Conservation (phyloP, 2,113 vertebrate genomes). For the Ginglymostoma cirratum region DNA sequence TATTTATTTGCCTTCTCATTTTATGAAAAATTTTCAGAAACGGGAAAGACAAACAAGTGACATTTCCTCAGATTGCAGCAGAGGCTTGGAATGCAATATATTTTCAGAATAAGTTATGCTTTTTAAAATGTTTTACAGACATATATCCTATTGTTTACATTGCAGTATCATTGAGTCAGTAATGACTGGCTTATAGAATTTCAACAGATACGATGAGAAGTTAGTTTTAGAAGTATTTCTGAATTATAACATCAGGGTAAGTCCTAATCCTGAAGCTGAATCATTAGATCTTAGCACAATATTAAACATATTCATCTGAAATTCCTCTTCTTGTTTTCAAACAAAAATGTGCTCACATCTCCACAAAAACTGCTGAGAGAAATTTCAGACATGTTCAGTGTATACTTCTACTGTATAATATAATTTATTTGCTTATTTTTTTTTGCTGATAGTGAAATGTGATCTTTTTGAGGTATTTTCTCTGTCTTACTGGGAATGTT, state of each 20-base stretch:
- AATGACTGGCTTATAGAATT: neutral
- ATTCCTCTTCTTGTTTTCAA: neutral
- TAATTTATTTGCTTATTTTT: neutral
- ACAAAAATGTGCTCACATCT: neutral
- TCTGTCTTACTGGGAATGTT: neutral
- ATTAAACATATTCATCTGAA: neutral
- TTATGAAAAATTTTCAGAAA: neutral
- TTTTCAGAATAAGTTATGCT: conserved; percentile 2
- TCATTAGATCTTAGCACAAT: neutral
- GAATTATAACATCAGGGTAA: neutral
- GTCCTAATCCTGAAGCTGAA: neutral
- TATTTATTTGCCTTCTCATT: neutral
- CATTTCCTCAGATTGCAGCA: neutral
- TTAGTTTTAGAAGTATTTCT: neutral
- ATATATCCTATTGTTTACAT: neutral
- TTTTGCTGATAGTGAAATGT: neutral
- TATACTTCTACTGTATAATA: neutral
- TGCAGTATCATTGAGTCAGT: neutral
- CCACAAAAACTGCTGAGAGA: neutral
- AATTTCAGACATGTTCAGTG: neutral
- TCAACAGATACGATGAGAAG: neutral
- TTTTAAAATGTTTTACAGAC: neutral
- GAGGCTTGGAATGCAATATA: neutral
- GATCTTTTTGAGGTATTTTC: neutral
- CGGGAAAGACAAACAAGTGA: neutral